Evolutionary conservation across 2,113 vertebrate species (phyloP).

Genomic region (Genyomyrus donnyi): DNA sequence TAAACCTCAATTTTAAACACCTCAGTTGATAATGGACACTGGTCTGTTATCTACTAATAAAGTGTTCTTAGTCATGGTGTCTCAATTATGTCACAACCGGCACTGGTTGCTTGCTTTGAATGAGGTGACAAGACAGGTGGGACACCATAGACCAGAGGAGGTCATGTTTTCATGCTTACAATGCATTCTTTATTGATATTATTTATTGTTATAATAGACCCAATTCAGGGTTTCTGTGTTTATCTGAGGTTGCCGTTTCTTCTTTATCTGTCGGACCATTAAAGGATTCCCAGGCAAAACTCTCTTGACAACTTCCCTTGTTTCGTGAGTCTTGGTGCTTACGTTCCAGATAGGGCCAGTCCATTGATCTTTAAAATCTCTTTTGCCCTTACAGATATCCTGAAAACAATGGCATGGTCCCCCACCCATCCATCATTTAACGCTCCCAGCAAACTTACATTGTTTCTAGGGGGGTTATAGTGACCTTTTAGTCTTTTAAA

Average conservation of each 20-base stretch:
- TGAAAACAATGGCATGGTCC: background rate
- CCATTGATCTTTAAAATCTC: background rate
- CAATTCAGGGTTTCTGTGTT: background rate
- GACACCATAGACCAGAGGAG: background rate
- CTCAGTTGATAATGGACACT: background rate
- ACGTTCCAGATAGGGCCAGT: background rate
- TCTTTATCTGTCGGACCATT: background rate
- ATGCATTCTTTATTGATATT: background rate
- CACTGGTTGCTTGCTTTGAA: background rate
- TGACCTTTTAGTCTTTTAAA: background rate
- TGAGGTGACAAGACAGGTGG: background rate
- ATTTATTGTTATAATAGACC: background rate
- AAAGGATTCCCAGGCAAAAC: background rate
- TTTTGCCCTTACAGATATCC: background rate
- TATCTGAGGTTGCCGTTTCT: background rate
- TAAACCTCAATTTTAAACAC: background rate
- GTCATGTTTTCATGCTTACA: background rate
- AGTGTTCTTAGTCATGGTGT: background rate
- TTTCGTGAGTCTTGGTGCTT: background rate
- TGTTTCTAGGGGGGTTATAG: background rate
- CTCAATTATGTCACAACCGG: background rate
- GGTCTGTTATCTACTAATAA: background rate
- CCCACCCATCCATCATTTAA: background rate
- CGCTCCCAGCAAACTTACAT: background rate
- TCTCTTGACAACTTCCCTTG: background rate